phyloP scores from a whole-genome alignment of 2,797 vertebrate genomes.

The Astyanax mexicanus region DNA sequence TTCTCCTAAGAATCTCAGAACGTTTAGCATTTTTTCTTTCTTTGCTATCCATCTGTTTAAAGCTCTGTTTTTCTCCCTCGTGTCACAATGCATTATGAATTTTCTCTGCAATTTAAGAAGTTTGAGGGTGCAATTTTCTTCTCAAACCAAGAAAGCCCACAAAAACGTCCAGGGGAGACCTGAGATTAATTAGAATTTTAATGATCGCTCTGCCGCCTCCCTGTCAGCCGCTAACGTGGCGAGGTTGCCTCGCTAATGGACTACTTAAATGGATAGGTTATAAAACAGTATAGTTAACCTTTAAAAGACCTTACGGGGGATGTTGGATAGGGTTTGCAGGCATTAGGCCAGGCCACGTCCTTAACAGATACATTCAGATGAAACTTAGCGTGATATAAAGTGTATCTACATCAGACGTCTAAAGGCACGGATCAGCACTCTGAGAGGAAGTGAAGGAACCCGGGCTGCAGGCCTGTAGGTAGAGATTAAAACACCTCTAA shows the following conservation, averaged over 20 bases:
- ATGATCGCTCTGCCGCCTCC: conserved; percentile 40
- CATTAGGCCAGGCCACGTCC: conserved; percentile 33
- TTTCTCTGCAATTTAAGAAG: conserved; percentile 27
- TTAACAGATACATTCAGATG: conserved; percentile 32
- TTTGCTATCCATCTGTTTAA: too few relatives aligned
- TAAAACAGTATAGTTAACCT: conserved; percentile 58
- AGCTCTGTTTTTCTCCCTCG: too few relatives aligned
- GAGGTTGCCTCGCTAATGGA: conserved; percentile 52
- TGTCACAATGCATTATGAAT: not conserved
- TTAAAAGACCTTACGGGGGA: conserved; percentile 48
- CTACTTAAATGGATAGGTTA: conserved; percentile 53
- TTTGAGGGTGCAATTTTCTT: conserved; percentile 38
- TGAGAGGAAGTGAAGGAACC: not conserved
- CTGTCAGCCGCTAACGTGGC: conserved; percentile 48
- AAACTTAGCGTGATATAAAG: conserved; percentile 13
- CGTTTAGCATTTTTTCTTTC: too few relatives aligned
- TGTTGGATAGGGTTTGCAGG: conserved; percentile 33
- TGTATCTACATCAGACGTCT: not conserved
- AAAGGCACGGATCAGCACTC: conserved; percentile 22
- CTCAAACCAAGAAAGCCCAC: conserved; percentile 39
- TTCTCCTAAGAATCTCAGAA: too few relatives aligned
- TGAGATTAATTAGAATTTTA: conserved; percentile 56
- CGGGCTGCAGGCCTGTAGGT: not conserved
- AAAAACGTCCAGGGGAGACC: conserved; percentile 32
- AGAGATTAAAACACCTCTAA: too few relatives aligned